Conservation (phyloP, 1,140 invertebrate species). For the Drosophila nigromelanica region DNA sequence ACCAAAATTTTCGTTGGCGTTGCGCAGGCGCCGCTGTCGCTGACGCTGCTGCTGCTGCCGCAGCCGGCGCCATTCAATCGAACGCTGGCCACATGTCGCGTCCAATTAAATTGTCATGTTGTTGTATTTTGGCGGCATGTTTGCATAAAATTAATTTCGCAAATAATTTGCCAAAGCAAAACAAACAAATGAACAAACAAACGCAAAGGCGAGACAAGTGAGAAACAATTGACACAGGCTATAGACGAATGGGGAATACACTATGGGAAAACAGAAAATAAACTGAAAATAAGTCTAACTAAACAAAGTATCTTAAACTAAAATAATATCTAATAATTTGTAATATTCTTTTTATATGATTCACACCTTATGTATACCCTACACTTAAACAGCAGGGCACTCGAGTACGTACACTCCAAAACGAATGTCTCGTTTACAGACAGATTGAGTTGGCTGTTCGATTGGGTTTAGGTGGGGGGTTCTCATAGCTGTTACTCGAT, state of each 20-base stretch:
- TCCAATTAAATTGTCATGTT: conserved; percentile 82
- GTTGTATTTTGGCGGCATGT: conserved; percentile 80
- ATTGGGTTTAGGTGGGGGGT: not conserved
- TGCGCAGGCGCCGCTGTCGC: conserved; percentile 66
- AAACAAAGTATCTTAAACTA: too few relatives aligned
- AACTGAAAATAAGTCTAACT: too few relatives aligned
- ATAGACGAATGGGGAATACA: not conserved
- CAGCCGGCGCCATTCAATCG: conserved; percentile 10
- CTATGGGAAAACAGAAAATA: not conserved
- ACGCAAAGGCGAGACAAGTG: conserved; percentile 31
- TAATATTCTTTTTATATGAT: not conserved
- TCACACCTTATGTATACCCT: not conserved
- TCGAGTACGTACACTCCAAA: not conserved
- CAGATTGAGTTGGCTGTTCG: not conserved
- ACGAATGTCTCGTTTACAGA: not conserved
- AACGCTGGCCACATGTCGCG: conserved; percentile 75
- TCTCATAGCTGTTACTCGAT: conserved; percentile 12
- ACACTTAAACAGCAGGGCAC: not conserved
- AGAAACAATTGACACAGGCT: not conserved
- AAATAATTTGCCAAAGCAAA: conserved; percentile 77
- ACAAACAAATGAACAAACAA: conserved; percentile 59
- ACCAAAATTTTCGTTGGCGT: conserved; percentile 60
- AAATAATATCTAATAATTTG: too few relatives aligned
- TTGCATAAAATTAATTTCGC: conserved; percentile 82
- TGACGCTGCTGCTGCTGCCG: not conserved